Evolutionary conservation across 2,797 vertebrate species (phyloP).

Genomic region (Orientallactaga sibirica): DNA sequence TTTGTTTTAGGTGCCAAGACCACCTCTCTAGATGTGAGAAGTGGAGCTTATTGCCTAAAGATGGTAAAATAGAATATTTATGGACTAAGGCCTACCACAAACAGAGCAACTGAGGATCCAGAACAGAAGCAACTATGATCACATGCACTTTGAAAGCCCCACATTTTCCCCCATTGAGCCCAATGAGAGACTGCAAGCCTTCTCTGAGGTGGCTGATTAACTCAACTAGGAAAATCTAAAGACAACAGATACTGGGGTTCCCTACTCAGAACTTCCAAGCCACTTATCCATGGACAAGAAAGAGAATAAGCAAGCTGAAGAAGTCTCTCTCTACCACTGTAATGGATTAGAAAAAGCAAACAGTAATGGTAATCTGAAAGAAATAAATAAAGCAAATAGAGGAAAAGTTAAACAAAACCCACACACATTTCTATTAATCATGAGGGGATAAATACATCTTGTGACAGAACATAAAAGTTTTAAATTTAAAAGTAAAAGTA

Average conservation of each 20-base stretch:
- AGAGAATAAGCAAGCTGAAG: background rate
- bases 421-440: background rate
- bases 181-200: background rate
- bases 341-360: background rate
- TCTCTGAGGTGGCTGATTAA: background rate
- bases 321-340: constrained; percentile 4
- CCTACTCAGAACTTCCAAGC: background rate
- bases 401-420: background rate
- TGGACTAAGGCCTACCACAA: background rate
- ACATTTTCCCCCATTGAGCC: background rate
- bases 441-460: background rate
- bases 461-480: background rate
- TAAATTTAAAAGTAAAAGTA: background rate
- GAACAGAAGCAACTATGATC: background rate
- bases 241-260: background rate
- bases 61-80: background rate
- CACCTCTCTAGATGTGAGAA: too few species aligned
- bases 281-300: background rate
- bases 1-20: background rate
- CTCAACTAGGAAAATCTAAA: constrained; percentile 34
- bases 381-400: constrained; percentile 19
- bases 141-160: background rate
- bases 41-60: too few species aligned
- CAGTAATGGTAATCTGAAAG: background rate
- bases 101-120: background rate